Evolutionary conservation across 2,113 vertebrate species (phyloP).

Genomic region (Myrmecophaga tridactyla): DNA sequence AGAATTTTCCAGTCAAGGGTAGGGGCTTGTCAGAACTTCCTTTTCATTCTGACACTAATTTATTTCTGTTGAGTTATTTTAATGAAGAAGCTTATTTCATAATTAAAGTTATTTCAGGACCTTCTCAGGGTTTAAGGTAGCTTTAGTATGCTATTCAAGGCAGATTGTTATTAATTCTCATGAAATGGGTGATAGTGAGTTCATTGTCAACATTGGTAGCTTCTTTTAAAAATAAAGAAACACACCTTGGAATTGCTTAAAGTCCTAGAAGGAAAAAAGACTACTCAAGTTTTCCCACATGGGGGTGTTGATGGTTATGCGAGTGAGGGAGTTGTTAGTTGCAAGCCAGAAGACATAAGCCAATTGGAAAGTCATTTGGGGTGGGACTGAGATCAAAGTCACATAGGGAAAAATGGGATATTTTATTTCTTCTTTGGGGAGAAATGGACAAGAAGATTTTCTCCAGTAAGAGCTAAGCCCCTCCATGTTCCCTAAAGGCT

Average conservation of each 20-base stretch:
- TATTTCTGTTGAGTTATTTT: conserved; percentile 76
- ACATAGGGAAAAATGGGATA: conserved; percentile 32
- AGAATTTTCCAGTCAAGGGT: conserved; percentile 9
- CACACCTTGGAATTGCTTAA: conserved; percentile 42
- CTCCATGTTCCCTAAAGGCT: conserved; percentile 11
- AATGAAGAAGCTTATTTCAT: conserved; percentile 73
- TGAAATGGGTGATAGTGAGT: conserved; percentile 69
- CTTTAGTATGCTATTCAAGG: conserved; percentile 77
- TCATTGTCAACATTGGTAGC: conserved; percentile 68
- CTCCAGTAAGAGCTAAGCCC: conserved; percentile 33
- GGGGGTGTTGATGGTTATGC: background rate
- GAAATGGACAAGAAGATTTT: conserved; percentile 58
- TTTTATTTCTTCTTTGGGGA: conserved; percentile 39
- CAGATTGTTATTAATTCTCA: conserved; percentile 79
- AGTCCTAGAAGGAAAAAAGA: conserved; percentile 33
- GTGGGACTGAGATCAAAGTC: background rate
- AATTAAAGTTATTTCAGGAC: conserved; percentile 79
- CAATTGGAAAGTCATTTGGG: conserved; percentile 9
- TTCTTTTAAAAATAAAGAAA: conserved; percentile 71
- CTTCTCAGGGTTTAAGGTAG: conserved; percentile 75
- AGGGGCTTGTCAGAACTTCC: conserved; percentile 56
- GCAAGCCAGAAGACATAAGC: background rate
- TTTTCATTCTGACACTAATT: conserved; percentile 67
- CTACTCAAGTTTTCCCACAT: background rate
- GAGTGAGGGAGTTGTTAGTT: background rate